phyloP scores from a whole-genome alignment of 2,888 invertebrate genomes.

The Frankliniella fusca region DNA sequence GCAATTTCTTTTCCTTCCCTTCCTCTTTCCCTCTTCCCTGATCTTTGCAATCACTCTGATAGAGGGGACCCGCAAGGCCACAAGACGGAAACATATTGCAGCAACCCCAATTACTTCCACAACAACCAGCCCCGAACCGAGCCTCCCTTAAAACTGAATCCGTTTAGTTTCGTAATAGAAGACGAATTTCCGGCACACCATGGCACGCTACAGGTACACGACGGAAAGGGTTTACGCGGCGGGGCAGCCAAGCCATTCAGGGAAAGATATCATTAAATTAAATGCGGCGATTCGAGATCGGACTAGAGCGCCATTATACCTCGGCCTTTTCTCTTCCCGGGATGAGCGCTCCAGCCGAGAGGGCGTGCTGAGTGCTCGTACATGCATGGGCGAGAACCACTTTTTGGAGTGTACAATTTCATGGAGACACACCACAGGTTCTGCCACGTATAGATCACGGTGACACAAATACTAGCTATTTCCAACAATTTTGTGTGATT shows the following conservation, averaged over 20 bases:
- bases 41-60: too few relatives aligned
- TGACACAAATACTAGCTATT: background rate
- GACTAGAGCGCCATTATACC: too few relatives aligned
- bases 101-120: background rate
- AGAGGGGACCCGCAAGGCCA: too few relatives aligned
- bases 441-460: background rate
- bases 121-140: too few relatives aligned
- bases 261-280: constrained; percentile 3
- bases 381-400: too few relatives aligned
- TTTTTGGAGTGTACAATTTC: background rate
- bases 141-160: background rate
- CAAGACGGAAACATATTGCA: too few relatives aligned
- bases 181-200: constrained; percentile 7
- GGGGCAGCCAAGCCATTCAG: background rate
- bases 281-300: too few relatives aligned
- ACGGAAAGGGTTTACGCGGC: background rate
- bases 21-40: too few relatives aligned
- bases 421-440: background rate
- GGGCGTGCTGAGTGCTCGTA: too few relatives aligned
- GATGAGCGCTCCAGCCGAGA: too few relatives aligned
- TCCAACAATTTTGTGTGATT: background rate
- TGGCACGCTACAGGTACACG: background rate
- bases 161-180: constrained; percentile 26
- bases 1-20: too few relatives aligned
- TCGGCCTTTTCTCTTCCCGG: too few relatives aligned